These are phyloP conservation scores for Stomatorhinus ivindoensis DNA, from an alignment of 2,113 vertebrate species.

Conservation along the genomic window DNA sequence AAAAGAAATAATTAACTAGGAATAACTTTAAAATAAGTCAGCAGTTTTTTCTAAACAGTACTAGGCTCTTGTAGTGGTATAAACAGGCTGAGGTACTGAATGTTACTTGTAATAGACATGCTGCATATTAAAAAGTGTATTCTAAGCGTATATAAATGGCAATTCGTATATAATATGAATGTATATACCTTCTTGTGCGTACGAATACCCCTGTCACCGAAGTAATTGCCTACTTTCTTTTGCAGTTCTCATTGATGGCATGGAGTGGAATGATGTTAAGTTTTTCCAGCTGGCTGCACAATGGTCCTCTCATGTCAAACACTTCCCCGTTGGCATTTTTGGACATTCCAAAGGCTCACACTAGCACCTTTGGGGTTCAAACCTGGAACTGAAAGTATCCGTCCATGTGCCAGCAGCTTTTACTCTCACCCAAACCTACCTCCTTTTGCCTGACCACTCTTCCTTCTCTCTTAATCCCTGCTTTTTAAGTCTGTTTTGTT, in stretches of 20 bases:
- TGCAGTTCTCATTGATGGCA: conserved; percentile 86
- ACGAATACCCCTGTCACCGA: neutral
- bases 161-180: neutral
- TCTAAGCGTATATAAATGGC: neutral
- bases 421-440: conserved; percentile 21
- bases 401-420: conserved; percentile 47
- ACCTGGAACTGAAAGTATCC: conserved; percentile 33
- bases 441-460: conserved; percentile 25
- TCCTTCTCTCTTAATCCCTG: conserved; percentile 39
- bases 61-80: neutral
- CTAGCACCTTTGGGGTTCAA: conserved; percentile 54
- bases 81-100: neutral
- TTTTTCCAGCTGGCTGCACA: conserved; percentile 97
- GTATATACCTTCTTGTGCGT: neutral
- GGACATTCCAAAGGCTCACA: conserved; percentile 83
- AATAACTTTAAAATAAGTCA: neutral
- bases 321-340: conserved; percentile 94
- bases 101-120: neutral
- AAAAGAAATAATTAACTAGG: neutral
- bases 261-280: conserved; percentile 97
- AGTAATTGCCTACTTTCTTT: neutral
- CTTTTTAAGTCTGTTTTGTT: conserved; percentile 31
- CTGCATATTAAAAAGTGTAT: neutral
- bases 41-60: neutral
- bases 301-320: conserved; percentile 97